These are phyloP conservation scores for Choristoneura rosaceana DNA, from an alignment of 2,888 invertebrate species.

Conservation along the genomic window DNA sequence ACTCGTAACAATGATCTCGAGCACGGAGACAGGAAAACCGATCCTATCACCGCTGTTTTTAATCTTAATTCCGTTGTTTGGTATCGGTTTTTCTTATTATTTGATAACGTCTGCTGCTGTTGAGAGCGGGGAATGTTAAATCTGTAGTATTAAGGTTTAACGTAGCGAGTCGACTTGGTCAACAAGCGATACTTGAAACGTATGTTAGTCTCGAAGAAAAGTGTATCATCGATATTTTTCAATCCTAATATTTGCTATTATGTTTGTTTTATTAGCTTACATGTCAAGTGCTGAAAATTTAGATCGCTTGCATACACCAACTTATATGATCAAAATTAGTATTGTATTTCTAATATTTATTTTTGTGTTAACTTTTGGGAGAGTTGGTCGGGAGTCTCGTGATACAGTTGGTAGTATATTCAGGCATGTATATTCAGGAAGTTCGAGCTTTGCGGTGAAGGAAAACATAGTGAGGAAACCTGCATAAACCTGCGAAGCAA, in stretches of 20 bases:
- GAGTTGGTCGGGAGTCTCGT: too few species aligned
- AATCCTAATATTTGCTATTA: background rate
- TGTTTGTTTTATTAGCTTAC: too few species aligned
- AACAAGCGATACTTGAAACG: background rate
- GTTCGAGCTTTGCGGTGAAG: too few species aligned
- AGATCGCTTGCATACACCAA: too few species aligned
- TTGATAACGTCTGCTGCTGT: slow-evolving; percentile 48
- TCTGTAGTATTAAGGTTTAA: slow-evolving; percentile 18
- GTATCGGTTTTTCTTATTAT: slow-evolving; percentile 45
- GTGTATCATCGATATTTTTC: background rate
- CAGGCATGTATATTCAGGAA: too few species aligned
- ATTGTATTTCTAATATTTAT: too few species aligned
- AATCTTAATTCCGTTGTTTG: slow-evolving; percentile 55
- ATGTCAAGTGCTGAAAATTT: too few species aligned
- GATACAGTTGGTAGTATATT: too few species aligned
- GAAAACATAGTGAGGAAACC: too few species aligned
- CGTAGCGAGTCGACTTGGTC: background rate
- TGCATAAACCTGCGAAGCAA: too few species aligned
- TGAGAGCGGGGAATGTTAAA: slow-evolving; percentile 34
- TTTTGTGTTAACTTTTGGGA: too few species aligned
- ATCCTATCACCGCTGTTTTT: slow-evolving; percentile 53
- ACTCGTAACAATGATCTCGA: slow-evolving; percentile 48
- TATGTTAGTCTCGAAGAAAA: background rate
- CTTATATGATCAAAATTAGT: too few species aligned
- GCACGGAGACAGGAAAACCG: slow-evolving; percentile 53